A percentile compares a stretch with the other conserved stretches of the same genome.
Conservation (phyloP, 2,113 vertebrate genomes). For the Columba janthina region DNA sequence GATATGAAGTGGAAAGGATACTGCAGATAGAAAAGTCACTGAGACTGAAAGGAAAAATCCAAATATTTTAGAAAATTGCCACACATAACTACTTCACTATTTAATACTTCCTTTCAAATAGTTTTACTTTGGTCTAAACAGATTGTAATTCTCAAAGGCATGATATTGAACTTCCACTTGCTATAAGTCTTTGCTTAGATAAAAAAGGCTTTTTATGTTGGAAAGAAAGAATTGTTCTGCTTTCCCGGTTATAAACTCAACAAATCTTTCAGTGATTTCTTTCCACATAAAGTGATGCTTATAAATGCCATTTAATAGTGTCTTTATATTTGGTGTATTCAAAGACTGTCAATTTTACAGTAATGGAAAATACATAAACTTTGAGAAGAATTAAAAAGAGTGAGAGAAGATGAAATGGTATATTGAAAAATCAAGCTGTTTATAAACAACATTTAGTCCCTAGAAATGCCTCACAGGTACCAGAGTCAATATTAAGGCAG, state of each 20-base stretch:
- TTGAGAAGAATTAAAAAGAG: constrained; percentile 42
- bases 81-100: neutral
- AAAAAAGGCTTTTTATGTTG: neutral
- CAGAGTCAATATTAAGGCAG: constrained; percentile 29
- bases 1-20: neutral
- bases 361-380: constrained; percentile 25
- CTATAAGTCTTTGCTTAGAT: neutral
- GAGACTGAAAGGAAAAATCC: neutral
- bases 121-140: constrained; percentile 9
- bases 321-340: neutral
- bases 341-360: neutral
- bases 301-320: neutral
- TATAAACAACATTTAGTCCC: neutral
- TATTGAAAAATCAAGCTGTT: constrained; percentile 41
- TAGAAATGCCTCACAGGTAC: neutral
- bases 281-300: neutral
- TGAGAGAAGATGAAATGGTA: neutral
- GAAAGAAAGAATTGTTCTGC: constrained; percentile 7
- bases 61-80: constrained; percentile 13
- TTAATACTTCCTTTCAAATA: constrained; percentile 23
- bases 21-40: neutral
- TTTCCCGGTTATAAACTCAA: neutral
- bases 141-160: neutral
- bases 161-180: constrained; percentile 10
- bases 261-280: neutral